Evolutionary conservation across 2,797 vertebrate species (phyloP).

Genomic region (Pempheris klunzingeri): DNA sequence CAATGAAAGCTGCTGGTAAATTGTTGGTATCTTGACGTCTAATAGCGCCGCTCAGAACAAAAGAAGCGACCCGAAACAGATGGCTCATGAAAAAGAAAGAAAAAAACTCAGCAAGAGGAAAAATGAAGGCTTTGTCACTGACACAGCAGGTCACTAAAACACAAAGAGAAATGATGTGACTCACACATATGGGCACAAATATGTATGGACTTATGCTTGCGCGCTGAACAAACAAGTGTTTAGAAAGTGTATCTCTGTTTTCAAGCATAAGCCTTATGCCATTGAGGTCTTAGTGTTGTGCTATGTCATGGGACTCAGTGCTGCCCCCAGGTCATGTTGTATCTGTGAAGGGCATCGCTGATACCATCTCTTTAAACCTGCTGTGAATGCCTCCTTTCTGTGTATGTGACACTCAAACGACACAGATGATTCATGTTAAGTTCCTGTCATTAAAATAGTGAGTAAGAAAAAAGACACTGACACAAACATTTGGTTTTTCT

Average conservation of each 20-base stretch:
- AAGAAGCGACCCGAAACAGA: constrained; percentile 49
- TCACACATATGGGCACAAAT: constrained; percentile 45
- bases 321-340: constrained; percentile 70
- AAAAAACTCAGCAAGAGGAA: constrained; percentile 34
- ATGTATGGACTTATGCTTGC: constrained; percentile 44
- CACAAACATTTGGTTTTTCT: background rate
- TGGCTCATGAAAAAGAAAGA: constrained; percentile 62
- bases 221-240: constrained; percentile 65
- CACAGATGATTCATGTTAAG: constrained; percentile 47
- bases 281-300: constrained; percentile 76
- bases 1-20: constrained; percentile 21
- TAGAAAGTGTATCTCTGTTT: constrained; percentile 68
- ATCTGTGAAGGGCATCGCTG: constrained; percentile 75
- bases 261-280: constrained; percentile 69
- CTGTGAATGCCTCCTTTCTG: constrained; percentile 69
- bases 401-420: constrained; percentile 30
- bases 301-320: constrained; percentile 73
- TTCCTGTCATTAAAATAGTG: constrained; percentile 45
- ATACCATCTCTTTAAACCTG: constrained; percentile 71
- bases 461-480: constrained; percentile 1
- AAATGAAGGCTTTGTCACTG: constrained; percentile 46
- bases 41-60: constrained; percentile 35
- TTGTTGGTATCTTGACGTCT: constrained; percentile 26
- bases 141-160: constrained; percentile 57
- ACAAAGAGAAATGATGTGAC: constrained; percentile 69